Conservation (phyloP, 2,888 invertebrate genomes). For the Perithous albicinctus region DNA sequence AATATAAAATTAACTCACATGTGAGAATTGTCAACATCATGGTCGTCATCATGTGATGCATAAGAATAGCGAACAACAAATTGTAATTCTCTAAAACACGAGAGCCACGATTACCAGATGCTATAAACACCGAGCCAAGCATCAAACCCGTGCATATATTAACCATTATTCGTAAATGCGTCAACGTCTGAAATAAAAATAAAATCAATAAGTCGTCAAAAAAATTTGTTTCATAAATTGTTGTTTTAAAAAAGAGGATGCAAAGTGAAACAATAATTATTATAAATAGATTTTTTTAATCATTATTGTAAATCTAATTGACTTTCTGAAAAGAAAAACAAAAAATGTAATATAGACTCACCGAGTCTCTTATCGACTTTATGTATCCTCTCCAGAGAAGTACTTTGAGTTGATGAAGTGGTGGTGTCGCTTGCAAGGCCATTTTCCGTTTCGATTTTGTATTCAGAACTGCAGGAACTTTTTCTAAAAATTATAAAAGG, state of each 20-base stretch:
- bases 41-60: slow-evolving; percentile 96
- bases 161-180: slow-evolving; percentile 91
- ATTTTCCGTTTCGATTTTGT: slow-evolving; percentile 60
- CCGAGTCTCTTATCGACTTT: slow-evolving; percentile 91
- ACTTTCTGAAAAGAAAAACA: too few relatives aligned
- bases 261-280: background rate
- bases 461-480: slow-evolving; percentile 67
- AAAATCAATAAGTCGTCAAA: slow-evolving; percentile 18
- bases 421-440: slow-evolving; percentile 89
- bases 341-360: slow-evolving; percentile 80
- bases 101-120: slow-evolving; percentile 91
- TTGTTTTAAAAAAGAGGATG: too few relatives aligned
- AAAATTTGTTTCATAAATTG: too few relatives aligned
- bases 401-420: slow-evolving; percentile 89
- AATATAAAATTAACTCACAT: slow-evolving; percentile 87
- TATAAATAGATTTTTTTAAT: background rate
- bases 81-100: slow-evolving; percentile 94
- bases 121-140: slow-evolving; percentile 91
- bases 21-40: slow-evolving; percentile 96
- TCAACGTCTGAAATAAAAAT: slow-evolving; percentile 88
- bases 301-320: background rate
- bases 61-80: slow-evolving; percentile 94
- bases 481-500: slow-evolving; percentile 70
- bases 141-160: slow-evolving; percentile 91
- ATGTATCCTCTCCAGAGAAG: slow-evolving; percentile 90